Base-by-base conservation (phyloP, 2,113 vertebrate genomes). In the Scomber japonicus region DNA sequence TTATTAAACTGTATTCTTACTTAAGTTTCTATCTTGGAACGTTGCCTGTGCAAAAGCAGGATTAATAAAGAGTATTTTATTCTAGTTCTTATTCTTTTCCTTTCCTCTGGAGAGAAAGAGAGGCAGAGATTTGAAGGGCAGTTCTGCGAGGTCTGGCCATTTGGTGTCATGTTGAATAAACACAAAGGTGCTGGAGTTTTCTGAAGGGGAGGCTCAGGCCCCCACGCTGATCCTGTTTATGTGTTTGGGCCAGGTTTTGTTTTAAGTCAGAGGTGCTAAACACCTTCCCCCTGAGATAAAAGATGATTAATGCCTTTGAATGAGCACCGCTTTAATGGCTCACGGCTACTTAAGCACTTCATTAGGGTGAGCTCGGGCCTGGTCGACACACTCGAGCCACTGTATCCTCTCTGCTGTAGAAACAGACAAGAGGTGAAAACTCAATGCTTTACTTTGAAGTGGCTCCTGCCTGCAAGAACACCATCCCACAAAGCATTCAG, bases 141-240 rank as follows among this genome's bases (percentile, higher is more conserved):
- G 70, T 3, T 78, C 71, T 72, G 49, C 56, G 60, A 48, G 31
- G 70, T 67, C 65, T 77, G 78, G 27, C 94, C 94, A 96, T 96
- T 95, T 96, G 95, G 91, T 71, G 67, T 64, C 81, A 85, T 69
- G 88, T 81, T 91, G 92, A 95, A 94, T 94, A 94, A 94, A 95
- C 93, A 94, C 88, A 84, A 88, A 92, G 92, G 91, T 91, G 91
- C 84, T 91, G 83, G 60, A 66, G 76, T 67, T 89, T 80, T 83
- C 69, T 77, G 63, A 75, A 81, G 85, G 61, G 84, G 78, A 80
- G 86, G 76, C 69, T 70, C 68, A 45, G 72, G 65, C 53, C 90
- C 89, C 89, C 92, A 65, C 24, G 75, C 73, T 89, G 86, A 88
- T 82, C 45, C 78, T 69, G 30, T 95, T 94, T 91, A 75, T 88